Evolutionary conservation across 1,140 invertebrate species (phyloP), one percentile per base, ranked within the genome.

Genomic region (Mylabris phalerata): DNA sequence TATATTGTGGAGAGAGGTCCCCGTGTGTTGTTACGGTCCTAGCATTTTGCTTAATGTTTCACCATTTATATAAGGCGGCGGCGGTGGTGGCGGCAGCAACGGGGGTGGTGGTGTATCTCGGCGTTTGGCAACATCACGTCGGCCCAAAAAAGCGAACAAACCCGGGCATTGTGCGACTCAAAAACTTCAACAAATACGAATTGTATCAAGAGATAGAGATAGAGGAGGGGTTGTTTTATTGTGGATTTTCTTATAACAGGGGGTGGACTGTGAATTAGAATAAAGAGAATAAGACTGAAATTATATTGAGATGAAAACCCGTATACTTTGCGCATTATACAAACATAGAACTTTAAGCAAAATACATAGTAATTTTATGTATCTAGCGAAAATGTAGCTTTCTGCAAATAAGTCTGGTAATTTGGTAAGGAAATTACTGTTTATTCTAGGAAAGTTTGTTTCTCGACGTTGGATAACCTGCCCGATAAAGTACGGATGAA

Each of bases 381-480:
- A 68, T 63, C 64, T 50, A 63, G 51, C 64, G 65, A 71, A 70
- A 69, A 69, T 66, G 64, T 63, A 64, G 62, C 65, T 71, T 69
- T 70, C 66, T 60, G 69, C 69, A 73, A 73, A 71, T 71, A 73
- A 71, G 69, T 67, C 67, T 70, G 64, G 71, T 68, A 71, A 73
- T 73, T 71, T 73, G 66, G 67, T 70, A 71, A 73, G 70, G 71
- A 73, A 73, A 73, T 71, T 73, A 71, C 65, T 73, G 71, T 73
- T 73, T 73, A 70, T 73, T 73, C 60, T 73, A 52, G 63, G 59
- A 65, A 72, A 70, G 69, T 73, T 73, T 71, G 65, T 68, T 68
- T 64, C 67, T 62, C 64, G 58, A 62, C 61, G 58, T 62, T 63
- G 65, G 63, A 64, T 68, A 66, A 61, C 60, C 63, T 64, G 66